Base-by-base conservation (phyloP, 2,113 vertebrate species). In the Tachysurus fulvidraco region DNA sequence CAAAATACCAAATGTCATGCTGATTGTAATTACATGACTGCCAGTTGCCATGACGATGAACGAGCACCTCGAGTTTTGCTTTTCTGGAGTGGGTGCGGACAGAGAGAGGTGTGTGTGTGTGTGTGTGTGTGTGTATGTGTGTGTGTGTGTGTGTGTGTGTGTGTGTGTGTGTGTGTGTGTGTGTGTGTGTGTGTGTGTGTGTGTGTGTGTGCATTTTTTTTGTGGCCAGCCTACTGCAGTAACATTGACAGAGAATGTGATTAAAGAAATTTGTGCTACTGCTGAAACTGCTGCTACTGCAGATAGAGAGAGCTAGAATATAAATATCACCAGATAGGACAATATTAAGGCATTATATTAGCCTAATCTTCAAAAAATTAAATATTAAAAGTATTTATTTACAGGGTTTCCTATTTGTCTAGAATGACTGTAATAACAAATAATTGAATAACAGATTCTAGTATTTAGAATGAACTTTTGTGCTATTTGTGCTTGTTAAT, bases 21-120 rank as follows among this genome's bases (percentile, higher is more conserved):
- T 89, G 88, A 93, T 92, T 91, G 93, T 92, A 92, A 93, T 78
- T 92, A 91, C 93, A 91, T 89, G 93, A 90, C 88, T 92, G 89
- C 71, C 81, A 79, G 93, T 94, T 94, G 91, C 91, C 90, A 92
- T 90, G 89, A 92, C 74, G 87, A 94, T 87, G 62, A 0, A 11
- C 67, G 19, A 73, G 67, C 69, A 74, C 80, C 77, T 79, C 57
- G 64, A 55, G 30, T 65, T 69, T 82, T 62, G 59, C 74, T 67
- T 30, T 57, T 74, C 50, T 64, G 74, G 65, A 65, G 16, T 77
- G 67, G 54, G 28, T 85, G 64, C 28, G 64, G 71, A 62, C 76
- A 83, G 55, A n/a, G 76, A 64, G 86, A 55, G 46, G 44, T 1
- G 76, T 52, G 55, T 54, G 50, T 60, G 59, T n/a, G 19, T 54